Evolutionary conservation across 2,888 invertebrate genomes (phyloP), one percentile per base, ranked within the genome.

Genomic region (Xylocampa areola): DNA sequence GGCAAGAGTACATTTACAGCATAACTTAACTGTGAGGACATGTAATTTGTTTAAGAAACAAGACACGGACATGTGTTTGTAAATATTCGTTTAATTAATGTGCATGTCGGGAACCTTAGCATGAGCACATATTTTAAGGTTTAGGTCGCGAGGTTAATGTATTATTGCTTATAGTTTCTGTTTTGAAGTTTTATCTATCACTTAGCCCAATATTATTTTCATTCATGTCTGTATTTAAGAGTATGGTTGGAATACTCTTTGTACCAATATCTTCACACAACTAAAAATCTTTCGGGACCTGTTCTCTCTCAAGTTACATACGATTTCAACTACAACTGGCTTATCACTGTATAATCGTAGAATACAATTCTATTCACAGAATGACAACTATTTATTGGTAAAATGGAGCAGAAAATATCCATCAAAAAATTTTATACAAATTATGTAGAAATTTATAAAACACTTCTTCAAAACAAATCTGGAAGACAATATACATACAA

Each of bases 401-500:
- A n/a, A n/a, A n/a, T n/a, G n/a, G n/a, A n/a, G n/a, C n/a, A n/a
- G n/a, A n/a, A n/a, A n/a, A n/a, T n/a, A n/a, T n/a, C n/a, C n/a
- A n/a, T n/a, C n/a, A n/a, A n/a, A n/a, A n/a, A n/a, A n/a, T n/a
- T n/a, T n/a, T n/a, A n/a, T n/a, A n/a, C n/a, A n/a, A n/a, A 27
- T 33, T 23, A 35, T 17, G 40, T 51, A 6, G 10, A 45, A 37
- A 37, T 49, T 14, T 6, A 14, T 44, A 27, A 36, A 35, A 51
- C 23, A 47, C 21, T 25, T 30, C 5, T 40, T 57, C 11, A 48
- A 36, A 53, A 64, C 17, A 59, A 43, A 44, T 8, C 29, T 68
- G 69, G 69, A 68, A 68, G 69, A 68, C 67, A n/a, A n/a, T n/a
- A 37, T 62, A 43, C 23, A 55, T 35, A 67, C 30, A 53, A 21